phyloP scores from a whole-genome alignment of 2,888 invertebrate species.

The Apoda limacodes region DNA sequence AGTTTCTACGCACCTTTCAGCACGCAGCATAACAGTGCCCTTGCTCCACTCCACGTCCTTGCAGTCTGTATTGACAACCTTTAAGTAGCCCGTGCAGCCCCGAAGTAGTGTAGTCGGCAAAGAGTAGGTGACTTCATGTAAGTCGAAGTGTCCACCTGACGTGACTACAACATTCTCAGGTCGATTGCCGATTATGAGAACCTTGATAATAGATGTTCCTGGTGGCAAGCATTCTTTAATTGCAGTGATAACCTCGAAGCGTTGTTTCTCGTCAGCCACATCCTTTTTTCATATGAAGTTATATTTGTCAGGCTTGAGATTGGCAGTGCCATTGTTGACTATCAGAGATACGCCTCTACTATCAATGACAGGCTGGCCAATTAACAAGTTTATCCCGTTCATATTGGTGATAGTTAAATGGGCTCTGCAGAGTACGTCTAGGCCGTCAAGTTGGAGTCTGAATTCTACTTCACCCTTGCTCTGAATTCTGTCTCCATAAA shows the following conservation, averaged over 20 bases:
- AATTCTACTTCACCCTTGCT: conserved; percentile 18
- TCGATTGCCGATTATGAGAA: conserved; percentile 12
- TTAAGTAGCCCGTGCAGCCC: conserved; percentile 19
- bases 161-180: conserved; percentile 15
- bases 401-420: conserved; percentile 16
- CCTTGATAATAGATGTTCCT: conserved; percentile 18
- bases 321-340: conserved; percentile 10
- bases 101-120: conserved; percentile 22
- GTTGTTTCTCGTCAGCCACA: conserved; percentile 7
- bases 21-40: conserved; percentile 10
- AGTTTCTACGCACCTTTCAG: conserved; percentile 13
- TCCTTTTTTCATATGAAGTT: conserved; percentile 3
- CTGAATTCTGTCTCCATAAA: conserved; percentile 8
- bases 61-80: conserved; percentile 19
- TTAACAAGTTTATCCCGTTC: conserved; percentile 15
- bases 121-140: conserved; percentile 18
- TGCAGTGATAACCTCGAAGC: conserved; percentile 13
- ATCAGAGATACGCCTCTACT: conserved; percentile 11
- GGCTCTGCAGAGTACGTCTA: conserved; percentile 9
- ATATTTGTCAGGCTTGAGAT: neutral
- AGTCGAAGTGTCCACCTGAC: conserved; percentile 17
- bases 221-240: conserved; percentile 15
- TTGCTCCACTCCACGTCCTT: conserved; percentile 10
- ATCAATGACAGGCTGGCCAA: conserved; percentile 22
- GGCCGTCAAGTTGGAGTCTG: conserved; percentile 15